Percentiles rank a stretch among this genome's conserved stretches.
These are phyloP conservation scores for Apodemus speciosus DNA, from an alignment of 2,113 vertebrate genomes.

Conservation along the genomic window DNA sequence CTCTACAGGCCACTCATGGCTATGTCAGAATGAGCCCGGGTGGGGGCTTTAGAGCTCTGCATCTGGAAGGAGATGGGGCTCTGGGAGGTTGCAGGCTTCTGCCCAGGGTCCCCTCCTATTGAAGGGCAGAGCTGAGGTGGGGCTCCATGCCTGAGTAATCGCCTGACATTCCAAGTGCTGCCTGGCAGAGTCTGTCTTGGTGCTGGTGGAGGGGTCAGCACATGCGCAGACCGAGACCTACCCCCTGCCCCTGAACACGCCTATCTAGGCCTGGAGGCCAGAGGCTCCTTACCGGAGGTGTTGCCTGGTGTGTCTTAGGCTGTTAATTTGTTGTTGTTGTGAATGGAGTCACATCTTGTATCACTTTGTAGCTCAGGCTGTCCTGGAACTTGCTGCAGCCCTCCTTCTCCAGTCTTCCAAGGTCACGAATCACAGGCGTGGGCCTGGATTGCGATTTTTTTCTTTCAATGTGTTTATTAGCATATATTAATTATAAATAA, in stretches of 20 bases:
- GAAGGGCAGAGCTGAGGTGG: too few relatives aligned
- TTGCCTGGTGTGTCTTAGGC: background rate
- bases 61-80: background rate
- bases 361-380: background rate
- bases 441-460: background rate
- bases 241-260: background rate
- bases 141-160: too few relatives aligned
- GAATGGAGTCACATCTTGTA: background rate
- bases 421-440: background rate
- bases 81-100: background rate
- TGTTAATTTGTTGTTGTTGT: background rate
- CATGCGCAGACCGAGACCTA: background rate
- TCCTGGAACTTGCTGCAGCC: background rate
- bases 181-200: background rate
- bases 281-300: background rate
- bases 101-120: background rate
- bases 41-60: background rate
- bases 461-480: background rate
- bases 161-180: background rate
- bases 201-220: background rate
- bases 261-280: background rate
- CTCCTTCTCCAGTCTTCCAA: background rate
- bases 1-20: rapidly evolving
- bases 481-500: background rate
- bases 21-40: background rate